Evolutionary conservation across 2,888 invertebrate genomes (phyloP), one percentile per base, ranked within the genome.

Genomic region (Parochlus steinenii): DNA sequence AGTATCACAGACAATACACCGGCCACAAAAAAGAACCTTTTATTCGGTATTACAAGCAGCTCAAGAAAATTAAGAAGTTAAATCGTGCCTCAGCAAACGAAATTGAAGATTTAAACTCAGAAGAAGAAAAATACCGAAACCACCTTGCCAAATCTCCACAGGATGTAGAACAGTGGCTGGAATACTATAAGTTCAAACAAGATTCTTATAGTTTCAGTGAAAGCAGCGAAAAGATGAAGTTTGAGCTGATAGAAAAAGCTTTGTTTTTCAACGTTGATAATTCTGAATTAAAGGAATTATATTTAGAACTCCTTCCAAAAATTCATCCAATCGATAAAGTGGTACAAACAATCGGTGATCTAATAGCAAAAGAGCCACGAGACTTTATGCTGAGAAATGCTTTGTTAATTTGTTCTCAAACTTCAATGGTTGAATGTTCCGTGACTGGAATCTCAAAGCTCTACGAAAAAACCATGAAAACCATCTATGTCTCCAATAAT

Each of bases 351-450:
- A 44, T 70, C 12, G 58, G 60, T 44, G 47, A 45, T 27, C 46
- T 65, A 17, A 52, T 69, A 2, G 59, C 58, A 32, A 66, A 64
- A 48, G 63, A 34, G 3, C 27, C 20, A 2, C 28, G 16, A 4
- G 28, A 34, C 11, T n/a, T 28, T 10, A 20, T 14, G 3, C 23
- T 22, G 6, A 28, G 34, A 28, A 34, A 28, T 15, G 22, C 27
- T 6, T 28, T 28, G 5, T 15, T 34, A 5, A 28, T 16, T 6
- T 28, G 22, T 22, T n/a, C 15, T 2, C 63, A 65, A 47, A 61
- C 60, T 40, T 71, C 73, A 0, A 68, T 74, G 63, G 68, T 72
- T 0, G 63, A 71, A 38, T 74, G 71, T 46, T 67, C 64, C 35
- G 64, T 68, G 1, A 64, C 69, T 2, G 61, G 61, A 42, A 68